A percentile compares a stretch with the other conserved stretches of the same genome.
phyloP scores from a whole-genome alignment of 2,797 vertebrate species.

The Sebastes nivosus region DNA sequence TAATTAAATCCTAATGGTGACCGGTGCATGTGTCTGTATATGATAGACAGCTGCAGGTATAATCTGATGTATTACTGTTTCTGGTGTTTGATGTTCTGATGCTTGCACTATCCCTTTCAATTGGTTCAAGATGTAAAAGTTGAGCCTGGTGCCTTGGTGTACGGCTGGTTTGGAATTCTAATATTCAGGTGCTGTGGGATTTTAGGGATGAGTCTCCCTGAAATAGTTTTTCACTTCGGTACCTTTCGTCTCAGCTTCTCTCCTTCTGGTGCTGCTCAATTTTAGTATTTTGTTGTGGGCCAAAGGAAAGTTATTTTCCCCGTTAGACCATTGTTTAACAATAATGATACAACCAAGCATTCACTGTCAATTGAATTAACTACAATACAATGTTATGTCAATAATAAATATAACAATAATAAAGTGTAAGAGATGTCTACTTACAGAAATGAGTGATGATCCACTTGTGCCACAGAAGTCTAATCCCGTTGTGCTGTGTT shows the following conservation, averaged over 20 bases:
- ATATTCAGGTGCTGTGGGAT: slow-evolving; percentile 25
- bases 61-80: not conserved
- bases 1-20: not conserved
- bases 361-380: not conserved
- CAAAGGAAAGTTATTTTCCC: not conserved
- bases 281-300: not conserved
- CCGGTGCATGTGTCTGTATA: not conserved
- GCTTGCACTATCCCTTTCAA: slow-evolving; percentile 5
- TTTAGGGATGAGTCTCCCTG: slow-evolving; percentile 34
- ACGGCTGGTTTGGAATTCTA: slow-evolving; percentile 38
- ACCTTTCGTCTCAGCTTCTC: slow-evolving; percentile 18
- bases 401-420: not conserved
- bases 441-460: slow-evolving; percentile 48
- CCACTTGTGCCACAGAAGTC: not conserved
- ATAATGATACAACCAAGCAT: not conserved
- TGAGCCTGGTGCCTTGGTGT: slow-evolving; percentile 5
- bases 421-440: slow-evolving; percentile 19
- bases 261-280: not conserved
- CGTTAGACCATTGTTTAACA: not conserved
- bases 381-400: not conserved
- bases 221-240: slow-evolving; percentile 34
- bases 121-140: slow-evolving; percentile 9
- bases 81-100: slow-evolving; percentile 1
- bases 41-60: not conserved
- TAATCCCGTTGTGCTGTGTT: slow-evolving; percentile 23